Base-by-base conservation (phyloP, 2,113 vertebrate genomes). In the Gallinago jamesoni region DNA sequence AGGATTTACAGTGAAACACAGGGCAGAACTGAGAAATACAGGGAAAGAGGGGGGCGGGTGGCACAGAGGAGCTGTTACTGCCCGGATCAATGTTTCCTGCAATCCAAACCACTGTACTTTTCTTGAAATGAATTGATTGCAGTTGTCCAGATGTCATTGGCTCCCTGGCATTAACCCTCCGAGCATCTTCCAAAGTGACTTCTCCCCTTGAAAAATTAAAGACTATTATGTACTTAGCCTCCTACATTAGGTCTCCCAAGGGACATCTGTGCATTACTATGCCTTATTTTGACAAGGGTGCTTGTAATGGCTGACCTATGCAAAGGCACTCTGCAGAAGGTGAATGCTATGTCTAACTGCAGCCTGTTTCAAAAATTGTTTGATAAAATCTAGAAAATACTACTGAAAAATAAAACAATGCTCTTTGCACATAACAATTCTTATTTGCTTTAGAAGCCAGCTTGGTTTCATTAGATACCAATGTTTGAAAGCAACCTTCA, bases 401-500 rank as follows among this genome's bases (percentile, higher is more conserved):
- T 57, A 14, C 45, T n/a, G 68, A 84, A 85, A 72, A 90, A 41
- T 59, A 21, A 95, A 96, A 47, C 70, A 64, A 52, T 78, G 37
- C n/a, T 41, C 39, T 85, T 67, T 78, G 88, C 80, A 56, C 25
- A 4, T 48, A 53, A 81, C 24, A 41, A 23, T 91, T 67, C 27
- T 72, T 87, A 59, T 79, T 94, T 81, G 47, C 72, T 68, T 67
- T 79, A 63, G 23, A 72, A 95, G 37, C 20, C 57, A 75, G 0
- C 45, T 56, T 39, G 33, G 35, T 76, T 89, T 87, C 66, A 41
- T 84, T 70, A 75, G 76, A 68, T 70, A 73, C 55, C 68, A 30
- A 62, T 95, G 94, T 90, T 86, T 82, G 78, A 94, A 93, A 80
- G 73, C 84, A 91, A 17, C 85, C 90, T 95, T 96, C 91, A 95